These are phyloP conservation scores for Nebria salina DNA, from an alignment of 2,888 invertebrate species.

Conservation along the genomic window DNA sequence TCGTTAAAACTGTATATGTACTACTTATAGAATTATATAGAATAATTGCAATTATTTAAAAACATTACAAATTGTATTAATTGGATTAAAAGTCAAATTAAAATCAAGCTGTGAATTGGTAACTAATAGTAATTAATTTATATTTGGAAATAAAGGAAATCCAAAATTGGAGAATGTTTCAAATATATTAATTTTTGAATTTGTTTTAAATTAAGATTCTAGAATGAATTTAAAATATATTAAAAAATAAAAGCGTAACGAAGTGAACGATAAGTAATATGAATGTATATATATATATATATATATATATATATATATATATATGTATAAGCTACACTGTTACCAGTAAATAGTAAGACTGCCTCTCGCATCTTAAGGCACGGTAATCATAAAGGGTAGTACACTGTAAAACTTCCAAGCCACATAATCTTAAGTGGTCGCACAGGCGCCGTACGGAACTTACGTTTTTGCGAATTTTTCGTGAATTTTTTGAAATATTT, in stretches of 20 bases:
- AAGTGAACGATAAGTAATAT: background rate
- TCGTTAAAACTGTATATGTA: too few species aligned
- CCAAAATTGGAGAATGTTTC: too few species aligned
- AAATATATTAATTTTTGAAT: too few species aligned
- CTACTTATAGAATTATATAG: too few species aligned
- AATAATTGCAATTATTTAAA: too few species aligned
- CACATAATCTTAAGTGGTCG: conserved; percentile 2
- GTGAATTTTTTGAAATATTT: background rate
- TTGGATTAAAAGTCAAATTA: too few species aligned
- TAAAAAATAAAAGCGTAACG: background rate
- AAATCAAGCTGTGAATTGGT: too few species aligned
- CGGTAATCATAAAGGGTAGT: background rate
- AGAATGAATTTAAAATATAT: background rate
- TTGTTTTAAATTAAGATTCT: too few species aligned
- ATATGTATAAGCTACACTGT: conserved; percentile 24
- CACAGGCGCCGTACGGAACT: conserved; percentile 6
- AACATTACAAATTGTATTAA: too few species aligned
- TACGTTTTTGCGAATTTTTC: background rate
- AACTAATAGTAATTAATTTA: too few species aligned
- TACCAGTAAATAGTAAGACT: background rate
- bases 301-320: background rate
- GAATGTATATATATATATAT: conserved; percentile 2
- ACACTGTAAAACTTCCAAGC: conserved; percentile 21
- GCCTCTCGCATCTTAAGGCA: conserved; percentile 17
- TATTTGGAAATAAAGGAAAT: too few species aligned